phyloP scores from a whole-genome alignment of 2,797 vertebrate genomes.

The Pipistrellus pygmaeus region DNA sequence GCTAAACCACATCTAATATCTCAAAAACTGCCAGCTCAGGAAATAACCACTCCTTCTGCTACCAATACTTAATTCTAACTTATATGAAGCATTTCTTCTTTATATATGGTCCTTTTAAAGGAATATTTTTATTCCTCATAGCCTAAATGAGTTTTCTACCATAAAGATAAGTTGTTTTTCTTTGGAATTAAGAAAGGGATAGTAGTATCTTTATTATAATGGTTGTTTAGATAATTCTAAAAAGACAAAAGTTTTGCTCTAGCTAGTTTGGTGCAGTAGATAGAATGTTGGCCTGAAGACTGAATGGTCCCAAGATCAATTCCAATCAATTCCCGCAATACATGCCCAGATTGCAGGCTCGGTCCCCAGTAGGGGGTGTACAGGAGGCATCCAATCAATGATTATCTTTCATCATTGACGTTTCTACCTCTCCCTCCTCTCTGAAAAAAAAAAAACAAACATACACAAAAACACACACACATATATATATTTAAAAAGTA shows the following conservation, averaged over 20 bases:
- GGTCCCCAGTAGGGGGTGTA: too few relatives aligned
- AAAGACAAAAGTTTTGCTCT: not conserved
- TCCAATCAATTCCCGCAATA: too few relatives aligned
- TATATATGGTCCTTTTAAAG: not conserved
- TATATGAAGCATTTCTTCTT: conserved; percentile 32
- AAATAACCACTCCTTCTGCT: conserved; percentile 25
- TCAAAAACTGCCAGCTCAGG: conserved; percentile 31
- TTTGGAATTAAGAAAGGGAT: not conserved
- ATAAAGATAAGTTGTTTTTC: not conserved
- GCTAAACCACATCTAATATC: conserved; percentile 15
- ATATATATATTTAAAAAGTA: too few relatives aligned
- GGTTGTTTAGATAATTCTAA: conserved; percentile 14
- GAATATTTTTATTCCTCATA: conserved; percentile 24
- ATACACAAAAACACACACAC: too few relatives aligned
- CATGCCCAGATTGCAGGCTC: too few relatives aligned
- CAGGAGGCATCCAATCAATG: too few relatives aligned
- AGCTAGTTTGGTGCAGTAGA: too few relatives aligned
- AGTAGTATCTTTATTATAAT: not conserved
- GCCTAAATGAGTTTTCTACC: not conserved
- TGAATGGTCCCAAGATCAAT: too few relatives aligned
- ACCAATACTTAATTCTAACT: conserved; percentile 3
- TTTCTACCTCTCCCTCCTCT: too few relatives aligned
- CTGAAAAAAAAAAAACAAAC: too few relatives aligned
- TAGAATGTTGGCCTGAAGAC: too few relatives aligned
- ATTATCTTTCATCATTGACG: too few relatives aligned